Base-by-base conservation (phyloP, 2,797 vertebrate genomes). In the Sebastes hubbsi region DNA sequence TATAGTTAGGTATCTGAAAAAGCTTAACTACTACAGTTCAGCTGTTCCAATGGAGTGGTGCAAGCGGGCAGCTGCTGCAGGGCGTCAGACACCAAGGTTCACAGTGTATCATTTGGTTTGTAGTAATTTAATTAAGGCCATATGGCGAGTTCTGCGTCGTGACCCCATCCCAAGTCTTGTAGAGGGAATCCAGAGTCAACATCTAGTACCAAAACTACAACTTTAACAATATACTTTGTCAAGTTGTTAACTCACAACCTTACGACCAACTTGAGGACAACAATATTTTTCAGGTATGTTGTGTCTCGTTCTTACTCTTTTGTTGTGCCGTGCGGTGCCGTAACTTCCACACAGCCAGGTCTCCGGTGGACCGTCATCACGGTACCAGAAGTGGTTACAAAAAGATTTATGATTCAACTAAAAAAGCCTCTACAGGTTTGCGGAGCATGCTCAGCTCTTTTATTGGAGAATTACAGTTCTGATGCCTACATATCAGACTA, bases 391-490 rank as follows among this genome's bases (percentile, higher is more conserved):
- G 61, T 73, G 65, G 56, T 82, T 75, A 55, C 29, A 64, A 25
- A 63, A 61, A 72, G 61, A 85, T 80, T 82, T 72, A 81, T 42
- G 81, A 55, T 24, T 34, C 18, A 61, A 18, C 65, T 32, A 32
- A 34, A 36, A 36, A 22, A 36, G 20, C 30, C 65, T 54, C 32
- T 46, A 4, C 54, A 58, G 75, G 25, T 80, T 80, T 71, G 78
- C 3, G 4, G 61, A 75, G 69, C 55, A 34, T 11, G 29, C 68
- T 70, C 49, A 8, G 66, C 16, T 71, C 16, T 67, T 79, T 83
- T 77, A 78, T 72, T 80, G 61, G 30, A 85, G 75, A 70, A 72
- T 72, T 74, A 49, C 52, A 38, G 49, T 61, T 42, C 42, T 77
- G 80, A 67, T 77, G 30, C 34, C 42, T 20, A 67, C 71, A 66